Base-by-base conservation (phyloP, 2,797 vertebrate genomes). In the Acipenser ruthenus region DNA sequence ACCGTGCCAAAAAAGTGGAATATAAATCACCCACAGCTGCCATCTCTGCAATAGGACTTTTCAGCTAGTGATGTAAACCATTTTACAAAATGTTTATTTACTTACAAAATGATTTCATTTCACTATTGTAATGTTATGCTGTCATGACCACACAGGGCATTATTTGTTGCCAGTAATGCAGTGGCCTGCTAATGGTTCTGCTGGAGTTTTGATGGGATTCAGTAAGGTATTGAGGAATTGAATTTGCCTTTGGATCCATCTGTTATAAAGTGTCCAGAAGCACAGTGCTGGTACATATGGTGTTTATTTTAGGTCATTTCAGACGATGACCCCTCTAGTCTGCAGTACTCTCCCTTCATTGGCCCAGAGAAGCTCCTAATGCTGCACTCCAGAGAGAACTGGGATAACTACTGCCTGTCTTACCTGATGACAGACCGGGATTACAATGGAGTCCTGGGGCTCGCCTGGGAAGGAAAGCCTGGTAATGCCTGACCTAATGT, bases 341-440 rank as follows among this genome's bases (percentile, higher is more conserved):
- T 83, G 0, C 71, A 91, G 48, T 6, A 77, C 59, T 77, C 75
- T 53, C 76, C 74, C 7, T 90, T 78, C 74, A 82, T 92, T 0
- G 89, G 91, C 1, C 84, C 88, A 0, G 91, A 93, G 76, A 92
- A 87, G 67, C 82, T 93, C 8, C 68, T 94, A 63, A 90, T 83
- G 75, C 63, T 93, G 15, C 89, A 78, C 72, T 92, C 92, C 0
- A 79, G 85, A 71, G 74, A 49, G 2, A 86, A 88, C 79, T 93
- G 90, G 91, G 82, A 83, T 9, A 82, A 88, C 60, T 90, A 84
- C 77, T 94, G 92, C 67, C 80, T 94, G 62, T 91, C 92, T n/a
- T 93, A 90, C 68, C 84, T 93, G 68, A 79, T 94, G 52, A 92
- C 90, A 1, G 74, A 90, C 84, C 79, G 92, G 13, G 91, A 93